Evolutionary conservation across 1,140 invertebrate species (phyloP).

Genomic region (Drosophila orosa): DNA sequence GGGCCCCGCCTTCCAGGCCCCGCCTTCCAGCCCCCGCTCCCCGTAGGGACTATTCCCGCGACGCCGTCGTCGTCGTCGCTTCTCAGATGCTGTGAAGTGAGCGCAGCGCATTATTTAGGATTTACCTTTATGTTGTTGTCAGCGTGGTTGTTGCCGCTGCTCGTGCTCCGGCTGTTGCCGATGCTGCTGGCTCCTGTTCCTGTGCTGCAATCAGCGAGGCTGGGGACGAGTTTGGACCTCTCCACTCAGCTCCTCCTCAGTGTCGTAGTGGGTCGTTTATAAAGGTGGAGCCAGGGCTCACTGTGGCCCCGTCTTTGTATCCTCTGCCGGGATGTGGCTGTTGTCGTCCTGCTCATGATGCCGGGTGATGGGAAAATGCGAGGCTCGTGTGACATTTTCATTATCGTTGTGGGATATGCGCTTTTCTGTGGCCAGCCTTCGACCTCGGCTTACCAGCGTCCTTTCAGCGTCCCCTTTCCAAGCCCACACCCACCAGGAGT

Average conservation of each 20-base stretch:
- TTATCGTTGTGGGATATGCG: slow-evolving; percentile 82
- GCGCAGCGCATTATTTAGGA: slow-evolving; percentile 79
- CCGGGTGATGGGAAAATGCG: slow-evolving; percentile 79
- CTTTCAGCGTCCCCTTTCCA: neutral
- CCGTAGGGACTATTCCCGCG: slow-evolving; percentile 54
- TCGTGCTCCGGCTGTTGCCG: slow-evolving; percentile 18
- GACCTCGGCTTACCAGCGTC: slow-evolving; percentile 20
- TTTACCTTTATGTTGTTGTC: slow-evolving; percentile 83
- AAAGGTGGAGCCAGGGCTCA: slow-evolving; percentile 49
- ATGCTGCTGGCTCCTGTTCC: slow-evolving; percentile 50
- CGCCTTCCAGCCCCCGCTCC: slow-evolving; percentile 1
- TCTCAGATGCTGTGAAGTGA: slow-evolving; percentile 67
- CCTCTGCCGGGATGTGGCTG: slow-evolving; percentile 19
- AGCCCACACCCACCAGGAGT: slow-evolving; percentile 4
- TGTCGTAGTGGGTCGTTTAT: slow-evolving; percentile 57
- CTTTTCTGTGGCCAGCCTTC: slow-evolving; percentile 54
- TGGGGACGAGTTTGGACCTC: slow-evolving; percentile 3
- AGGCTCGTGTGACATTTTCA: slow-evolving; percentile 83
- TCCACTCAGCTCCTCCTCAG: slow-evolving; percentile 7
- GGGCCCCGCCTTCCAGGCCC: neutral
- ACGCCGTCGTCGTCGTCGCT: slow-evolving; percentile 34
- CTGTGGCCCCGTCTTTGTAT: slow-evolving; percentile 25
- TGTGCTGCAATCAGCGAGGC: slow-evolving; percentile 44
- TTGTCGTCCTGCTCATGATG: slow-evolving; percentile 60
- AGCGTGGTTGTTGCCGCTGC: slow-evolving; percentile 50